Base-by-base conservation (phyloP, 2,797 vertebrate species). In the Xenopus petersii region DNA sequence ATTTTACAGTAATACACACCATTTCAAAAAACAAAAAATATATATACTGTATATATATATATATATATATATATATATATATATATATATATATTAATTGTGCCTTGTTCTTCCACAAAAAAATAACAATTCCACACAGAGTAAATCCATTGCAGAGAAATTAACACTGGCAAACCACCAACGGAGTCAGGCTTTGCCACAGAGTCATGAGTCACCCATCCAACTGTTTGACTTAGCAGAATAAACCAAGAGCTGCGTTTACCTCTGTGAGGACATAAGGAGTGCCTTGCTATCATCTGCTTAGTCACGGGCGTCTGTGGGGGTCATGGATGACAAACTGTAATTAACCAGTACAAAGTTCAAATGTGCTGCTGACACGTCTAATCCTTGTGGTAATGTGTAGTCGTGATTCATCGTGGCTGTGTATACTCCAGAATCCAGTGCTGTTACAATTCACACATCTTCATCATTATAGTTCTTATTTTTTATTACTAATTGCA, bases 251-350 rank as follows among this genome's bases (percentile, higher is more conserved):
- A 33, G 21, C 33, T 21, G 47, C 10, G 51, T 71, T 67, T 67
- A 54, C 63, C 48, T 54, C 58, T 73, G 64, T 59, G 24, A 59
- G 70, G 75, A 58, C 70, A 77, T 48, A 77, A 73, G 75, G 75
- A 73, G 75, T 73, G 64, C 60, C 24, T 33, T 67, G 63, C 51
- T 67, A 63, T 77, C 49, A 56, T 56, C 49, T 46, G 64, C 49
- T 64, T 73, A 73, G 75, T 77, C 70, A 79, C 54, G 17, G 46
- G 70, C 66, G 16, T 21, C 11, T 12, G 49, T 51, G 9, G 75
- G 9, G 75, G 64, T 73, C 36, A 68, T 21, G 17, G 67, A 65
- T 77, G 51, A 65, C 49, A 33, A 49, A 60, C 47, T 16, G 56
- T 71, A 30, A 62, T 55, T 66, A 67, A 11, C 42, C 47, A 13